Evolutionary conservation across 1,140 invertebrate species (phyloP).

Genomic region (Drosophila subpulchrella): DNA sequence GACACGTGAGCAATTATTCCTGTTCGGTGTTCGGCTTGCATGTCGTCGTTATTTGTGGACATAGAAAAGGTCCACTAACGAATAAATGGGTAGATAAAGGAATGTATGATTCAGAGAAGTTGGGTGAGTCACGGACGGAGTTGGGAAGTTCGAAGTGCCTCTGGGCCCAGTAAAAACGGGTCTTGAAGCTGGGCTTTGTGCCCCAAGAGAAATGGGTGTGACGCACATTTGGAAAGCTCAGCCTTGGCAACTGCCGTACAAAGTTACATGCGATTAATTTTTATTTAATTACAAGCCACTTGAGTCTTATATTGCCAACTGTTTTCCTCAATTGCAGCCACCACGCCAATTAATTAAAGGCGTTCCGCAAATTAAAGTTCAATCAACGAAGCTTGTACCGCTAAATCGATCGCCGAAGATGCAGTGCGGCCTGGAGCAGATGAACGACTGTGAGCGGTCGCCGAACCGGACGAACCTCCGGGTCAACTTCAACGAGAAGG

Average conservation of each 20-base stretch:
- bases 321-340: constrained; percentile 64
- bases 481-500: constrained; percentile 95
- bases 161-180: constrained; percentile 43
- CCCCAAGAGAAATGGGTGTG: constrained; percentile 27
- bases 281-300: constrained; percentile 58
- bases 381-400: constrained; percentile 49
- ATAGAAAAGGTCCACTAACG: constrained; percentile 52
- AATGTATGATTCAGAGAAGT: constrained; percentile 55
- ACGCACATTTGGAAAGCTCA: constrained; percentile 42
- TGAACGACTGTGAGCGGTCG: constrained; percentile 87
- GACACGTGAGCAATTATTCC: constrained; percentile 73
- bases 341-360: constrained; percentile 56
- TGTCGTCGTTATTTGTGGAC: constrained; percentile 61
- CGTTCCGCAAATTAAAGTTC: constrained; percentile 53
- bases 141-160: constrained; percentile 45
- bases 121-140: constrained; percentile 53
- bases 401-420: constrained; percentile 55
- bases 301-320: constrained; percentile 49
- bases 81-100: constrained; percentile 22
- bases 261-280: constrained; percentile 39
- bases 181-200: constrained; percentile 19
- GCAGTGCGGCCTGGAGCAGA: constrained; percentile 84
- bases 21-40: constrained; percentile 54
- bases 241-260: background rate
- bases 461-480: constrained; percentile 92